Evolutionary conservation across 1,140 invertebrate genomes (phyloP).

Genomic region (Drosophila yakuba): DNA sequence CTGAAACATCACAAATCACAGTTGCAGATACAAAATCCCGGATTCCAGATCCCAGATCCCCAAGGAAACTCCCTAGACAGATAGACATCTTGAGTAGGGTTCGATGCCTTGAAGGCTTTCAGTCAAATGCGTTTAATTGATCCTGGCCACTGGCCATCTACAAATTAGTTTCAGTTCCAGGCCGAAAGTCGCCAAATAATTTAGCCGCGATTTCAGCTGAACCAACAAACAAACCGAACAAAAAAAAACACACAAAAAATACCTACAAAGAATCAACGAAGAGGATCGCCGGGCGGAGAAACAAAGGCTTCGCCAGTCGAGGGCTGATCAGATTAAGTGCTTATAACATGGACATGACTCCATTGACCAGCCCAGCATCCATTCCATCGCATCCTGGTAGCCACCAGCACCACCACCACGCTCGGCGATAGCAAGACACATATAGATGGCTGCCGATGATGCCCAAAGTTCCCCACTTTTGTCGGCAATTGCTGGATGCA

Average conservation of each 20-base stretch:
- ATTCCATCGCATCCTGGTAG: conserved; percentile 32
- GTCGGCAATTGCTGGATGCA: conserved; percentile 48
- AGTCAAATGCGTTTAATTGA: conserved; percentile 79
- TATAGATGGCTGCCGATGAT: conserved; percentile 43
- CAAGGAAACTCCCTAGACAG: conserved; percentile 50
- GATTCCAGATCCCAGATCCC: background rate
- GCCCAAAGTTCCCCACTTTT: conserved; percentile 30
- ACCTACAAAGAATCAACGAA: conserved; percentile 7
- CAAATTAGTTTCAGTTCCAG: conserved; percentile 66
- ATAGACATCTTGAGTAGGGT: conserved; percentile 81
- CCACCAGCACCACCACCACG: conserved; percentile 5
- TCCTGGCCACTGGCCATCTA: conserved; percentile 47
- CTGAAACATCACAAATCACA: conserved; percentile 28
- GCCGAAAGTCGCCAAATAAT: conserved; percentile 70
- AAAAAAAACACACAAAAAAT: background rate
- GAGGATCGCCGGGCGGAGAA: conserved; percentile 32
- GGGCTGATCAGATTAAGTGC: conserved; percentile 74
- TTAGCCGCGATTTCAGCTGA: conserved; percentile 34
- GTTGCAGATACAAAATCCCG: conserved; percentile 7
- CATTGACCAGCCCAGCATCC: conserved; percentile 64
- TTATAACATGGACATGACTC: conserved; percentile 82
- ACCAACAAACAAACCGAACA: background rate
- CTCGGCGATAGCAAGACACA: conserved; percentile 39
- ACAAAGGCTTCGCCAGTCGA: conserved; percentile 60
- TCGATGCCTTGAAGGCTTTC: conserved; percentile 66